Conservation (phyloP, 2,888 invertebrate species). For the Ormyrus rosae region DNA sequence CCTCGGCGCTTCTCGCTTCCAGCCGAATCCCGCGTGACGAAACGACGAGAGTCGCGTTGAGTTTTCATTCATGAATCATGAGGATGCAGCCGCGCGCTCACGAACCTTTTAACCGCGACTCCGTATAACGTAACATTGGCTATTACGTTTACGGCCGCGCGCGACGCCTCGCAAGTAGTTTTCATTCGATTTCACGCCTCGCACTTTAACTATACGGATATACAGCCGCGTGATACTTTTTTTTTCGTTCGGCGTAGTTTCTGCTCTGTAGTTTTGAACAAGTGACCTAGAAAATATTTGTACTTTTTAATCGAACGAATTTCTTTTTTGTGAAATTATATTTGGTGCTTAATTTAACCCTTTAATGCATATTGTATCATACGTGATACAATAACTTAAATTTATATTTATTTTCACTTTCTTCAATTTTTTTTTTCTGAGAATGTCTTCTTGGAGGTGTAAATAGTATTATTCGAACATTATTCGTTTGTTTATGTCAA, state of each 20-base stretch:
- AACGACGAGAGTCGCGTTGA: neutral
- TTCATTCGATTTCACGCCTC: slow-evolving; percentile 21
- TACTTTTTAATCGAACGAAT: no score
- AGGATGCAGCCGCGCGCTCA: slow-evolving; percentile 14
- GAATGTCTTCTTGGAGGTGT: no score
- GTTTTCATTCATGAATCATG: slow-evolving; percentile 44
- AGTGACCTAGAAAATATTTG: no score
- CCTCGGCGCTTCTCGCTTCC: slow-evolving; percentile 9
- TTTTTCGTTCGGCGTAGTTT: neutral
- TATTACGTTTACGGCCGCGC: slow-evolving; percentile 32
- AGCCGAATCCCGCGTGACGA: slow-evolving; percentile 23
- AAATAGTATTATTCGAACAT: no score
- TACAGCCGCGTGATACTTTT: neutral
- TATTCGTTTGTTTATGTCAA: no score
- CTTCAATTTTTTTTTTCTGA: no score
- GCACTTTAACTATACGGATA: slow-evolving; percentile 11
- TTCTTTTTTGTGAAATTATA: no score
- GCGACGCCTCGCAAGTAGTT: slow-evolving; percentile 33
- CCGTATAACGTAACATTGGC: slow-evolving; percentile 22
- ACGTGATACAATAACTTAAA: no score
- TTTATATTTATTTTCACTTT: no score
- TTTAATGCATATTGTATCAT: no score
- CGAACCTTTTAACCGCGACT: slow-evolving; percentile 3
- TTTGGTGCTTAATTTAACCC: no score
- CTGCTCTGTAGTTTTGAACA: no score